phyloP scores from a whole-genome alignment of 2,888 invertebrate species.

The Aphrophora alni region DNA sequence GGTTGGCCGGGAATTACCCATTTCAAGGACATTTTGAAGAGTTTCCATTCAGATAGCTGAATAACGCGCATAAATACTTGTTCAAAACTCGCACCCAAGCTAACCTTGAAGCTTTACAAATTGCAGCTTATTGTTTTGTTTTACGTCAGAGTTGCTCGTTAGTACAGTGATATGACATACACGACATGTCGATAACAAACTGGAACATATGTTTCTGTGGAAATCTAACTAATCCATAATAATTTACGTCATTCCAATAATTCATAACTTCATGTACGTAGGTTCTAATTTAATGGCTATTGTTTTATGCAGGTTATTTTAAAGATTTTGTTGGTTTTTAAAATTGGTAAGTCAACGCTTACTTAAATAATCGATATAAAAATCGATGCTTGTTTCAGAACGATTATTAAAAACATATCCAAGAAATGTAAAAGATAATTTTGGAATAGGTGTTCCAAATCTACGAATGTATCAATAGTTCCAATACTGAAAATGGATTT shows the following conservation, averaged over 20 bases:
- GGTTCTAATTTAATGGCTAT: too few relatives aligned
- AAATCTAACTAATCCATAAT: neutral
- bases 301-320: too few relatives aligned
- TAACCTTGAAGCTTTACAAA: neutral
- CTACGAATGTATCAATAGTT: too few relatives aligned
- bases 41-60: neutral
- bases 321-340: too few relatives aligned
- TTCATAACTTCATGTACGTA: too few relatives aligned
- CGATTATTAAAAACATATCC: too few relatives aligned
- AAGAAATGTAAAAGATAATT: too few relatives aligned
- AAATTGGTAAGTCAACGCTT: too few relatives aligned
- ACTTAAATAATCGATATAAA: too few relatives aligned
- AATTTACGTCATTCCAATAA: neutral
- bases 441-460: too few relatives aligned
- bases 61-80: neutral
- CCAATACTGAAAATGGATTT: too few relatives aligned
- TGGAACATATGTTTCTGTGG: neutral
- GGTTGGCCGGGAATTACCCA: neutral
- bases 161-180: neutral
- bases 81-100: neutral
- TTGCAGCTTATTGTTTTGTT: neutral
- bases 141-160: neutral
- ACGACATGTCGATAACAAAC: neutral
- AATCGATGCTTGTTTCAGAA: too few relatives aligned
- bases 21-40: neutral